Base-by-base conservation (phyloP, 2,113 vertebrate genomes). In the Patagioenas fasciata region DNA sequence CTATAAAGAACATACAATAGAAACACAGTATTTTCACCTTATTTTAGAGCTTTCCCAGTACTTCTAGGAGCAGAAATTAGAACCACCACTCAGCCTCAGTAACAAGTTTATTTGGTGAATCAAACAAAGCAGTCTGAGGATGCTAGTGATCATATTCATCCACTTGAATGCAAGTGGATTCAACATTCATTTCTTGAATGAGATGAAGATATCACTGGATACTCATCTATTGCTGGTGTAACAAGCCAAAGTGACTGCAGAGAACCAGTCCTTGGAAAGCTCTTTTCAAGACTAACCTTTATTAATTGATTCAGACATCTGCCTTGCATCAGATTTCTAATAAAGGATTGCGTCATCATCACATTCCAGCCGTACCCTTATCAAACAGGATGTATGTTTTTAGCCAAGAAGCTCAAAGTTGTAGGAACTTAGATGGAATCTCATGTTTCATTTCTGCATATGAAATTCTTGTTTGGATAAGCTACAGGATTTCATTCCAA, bases 131-230 rank as follows among this genome's bases (percentile, higher is more conserved):
- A 84, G 84, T 75, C 77, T 81, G 92, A 84, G 84, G 90, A 88
- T 64, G 62, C 15, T 36, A 77, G 80, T 48, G 79, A 95, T 96
- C 80, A 80, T 85, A 93, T 85, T 80, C 93, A 95, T 89, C 74
- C 78, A 95, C 79, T 89, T 89, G 84, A 93, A 74, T 82, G 54
- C 62, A 93, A 88, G 62, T 61, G 74, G 74, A 50, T 82, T 93
- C 91, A 91, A 47, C 66, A 85, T 72, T 89, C 51, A 73, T 73
- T 84, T 75, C 67, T 88, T 64, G 57, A 95, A 79, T 36, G 80
- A 86, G 90, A 94, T 83, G 57, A 79, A 93, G 79, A 86, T 89
- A 90, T 38, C 72, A 78, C 91, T 93, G 83, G 80, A 89, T 96
- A 48, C 11, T 69, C 65, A 93, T 95, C 74, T 89, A 14, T 15